Conservation (phyloP, 2,113 vertebrate genomes). For the Xiphophorus hellerii region DNA sequence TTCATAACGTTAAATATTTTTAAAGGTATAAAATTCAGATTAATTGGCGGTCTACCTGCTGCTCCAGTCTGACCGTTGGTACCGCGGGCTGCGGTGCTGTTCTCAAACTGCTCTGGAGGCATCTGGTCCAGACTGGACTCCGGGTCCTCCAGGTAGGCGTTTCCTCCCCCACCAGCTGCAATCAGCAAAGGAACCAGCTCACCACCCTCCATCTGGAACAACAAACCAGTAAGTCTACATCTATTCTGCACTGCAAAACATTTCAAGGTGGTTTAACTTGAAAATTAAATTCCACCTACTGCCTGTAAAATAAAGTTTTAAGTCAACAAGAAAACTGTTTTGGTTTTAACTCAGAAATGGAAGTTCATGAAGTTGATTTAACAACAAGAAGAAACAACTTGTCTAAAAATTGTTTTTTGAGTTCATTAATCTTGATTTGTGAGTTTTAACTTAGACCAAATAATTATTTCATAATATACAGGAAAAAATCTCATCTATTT, state of each 20-base stretch:
- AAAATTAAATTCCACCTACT: too few species aligned
- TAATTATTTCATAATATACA: too few species aligned
- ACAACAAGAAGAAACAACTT: too few species aligned
- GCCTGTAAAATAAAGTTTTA: too few species aligned
- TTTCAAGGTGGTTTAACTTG: too few species aligned
- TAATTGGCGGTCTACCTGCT: constrained; percentile 70
- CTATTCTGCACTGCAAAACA: neutral
- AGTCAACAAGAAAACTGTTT: too few species aligned
- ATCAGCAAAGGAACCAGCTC: constrained; percentile 86
- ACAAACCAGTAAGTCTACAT: neutral
- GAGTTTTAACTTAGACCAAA: too few species aligned
- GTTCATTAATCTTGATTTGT: too few species aligned
- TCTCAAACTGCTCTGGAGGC: constrained; percentile 85
- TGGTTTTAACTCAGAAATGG: too few species aligned
- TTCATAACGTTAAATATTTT: neutral
- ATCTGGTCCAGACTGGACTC: constrained; percentile 74
- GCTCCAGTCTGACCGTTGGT: constrained; percentile 82
- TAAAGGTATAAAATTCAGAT: neutral
- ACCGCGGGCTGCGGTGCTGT: constrained; percentile 77
- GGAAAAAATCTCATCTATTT: too few species aligned
- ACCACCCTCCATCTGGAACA: constrained; percentile 78
- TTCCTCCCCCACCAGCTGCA: constrained; percentile 91
- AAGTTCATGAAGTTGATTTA: too few species aligned
- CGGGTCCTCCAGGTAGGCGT: constrained; percentile 86
- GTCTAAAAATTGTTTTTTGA: too few species aligned